Conservation (phyloP, 2,888 invertebrate genomes). For the Apantesis nais region DNA sequence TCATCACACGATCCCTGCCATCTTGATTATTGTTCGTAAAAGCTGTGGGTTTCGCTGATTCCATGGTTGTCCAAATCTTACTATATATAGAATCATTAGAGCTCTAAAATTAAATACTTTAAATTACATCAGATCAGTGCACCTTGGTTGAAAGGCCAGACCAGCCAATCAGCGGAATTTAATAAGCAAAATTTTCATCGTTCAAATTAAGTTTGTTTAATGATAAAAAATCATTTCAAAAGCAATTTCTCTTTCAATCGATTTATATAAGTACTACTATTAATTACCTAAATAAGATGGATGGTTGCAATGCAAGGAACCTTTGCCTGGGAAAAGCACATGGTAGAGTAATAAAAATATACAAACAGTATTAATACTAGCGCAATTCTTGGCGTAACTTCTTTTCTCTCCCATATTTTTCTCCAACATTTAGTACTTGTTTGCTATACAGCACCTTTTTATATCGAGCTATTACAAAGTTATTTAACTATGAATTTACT, state of each 20-base stretch:
- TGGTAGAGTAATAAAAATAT: not conserved
- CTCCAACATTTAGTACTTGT: too few species aligned
- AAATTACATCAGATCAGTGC: too few species aligned
- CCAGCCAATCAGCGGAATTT: not conserved
- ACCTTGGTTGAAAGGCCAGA: not conserved
- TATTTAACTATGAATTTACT: not conserved
- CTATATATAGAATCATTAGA: conserved; percentile 94
- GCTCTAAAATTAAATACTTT: conserved; percentile 84
- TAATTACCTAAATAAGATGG: too few species aligned
- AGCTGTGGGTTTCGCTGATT: conserved; percentile 91
- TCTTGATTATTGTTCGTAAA: conserved; percentile 92
- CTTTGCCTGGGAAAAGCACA: too few species aligned
- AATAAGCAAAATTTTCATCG: too few species aligned
- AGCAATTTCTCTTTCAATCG: not conserved
- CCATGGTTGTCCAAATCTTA: conserved; percentile 96
- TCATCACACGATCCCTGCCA: conserved; percentile 92
- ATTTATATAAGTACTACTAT: too few species aligned
- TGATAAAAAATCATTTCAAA: not conserved
- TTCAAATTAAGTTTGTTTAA: too few species aligned
- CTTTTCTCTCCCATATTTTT: too few species aligned
- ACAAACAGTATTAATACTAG: too few species aligned
- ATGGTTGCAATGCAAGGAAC: too few species aligned
- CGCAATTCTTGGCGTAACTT: too few species aligned
- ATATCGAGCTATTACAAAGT: not conserved
- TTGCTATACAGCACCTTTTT: not conserved